Percentiles rank a stretch among this genome's conserved stretches.
phyloP scores from a whole-genome alignment of 2,797 vertebrate species.

The Naso thynnoides region DNA sequence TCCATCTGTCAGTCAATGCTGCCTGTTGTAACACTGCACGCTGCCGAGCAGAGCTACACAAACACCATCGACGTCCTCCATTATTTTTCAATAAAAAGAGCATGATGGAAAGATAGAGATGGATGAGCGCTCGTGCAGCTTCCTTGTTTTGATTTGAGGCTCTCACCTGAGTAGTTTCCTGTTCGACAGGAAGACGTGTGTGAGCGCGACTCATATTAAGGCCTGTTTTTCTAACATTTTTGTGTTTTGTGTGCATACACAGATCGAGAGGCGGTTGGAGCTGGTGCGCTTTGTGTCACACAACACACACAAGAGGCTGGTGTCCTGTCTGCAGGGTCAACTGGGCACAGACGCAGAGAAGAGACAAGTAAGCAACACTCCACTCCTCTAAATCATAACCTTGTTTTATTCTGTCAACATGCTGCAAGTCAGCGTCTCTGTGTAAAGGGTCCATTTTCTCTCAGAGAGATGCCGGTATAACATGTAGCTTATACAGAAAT shows the following conservation, averaged over 20 bases:
- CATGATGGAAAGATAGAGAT: constrained; percentile 18
- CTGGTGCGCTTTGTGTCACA: constrained; percentile 91
- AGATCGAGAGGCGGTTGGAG: constrained; percentile 96
- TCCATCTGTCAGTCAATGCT: constrained; percentile 38
- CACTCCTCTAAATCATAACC: neutral
- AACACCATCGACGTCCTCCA: constrained; percentile 18
- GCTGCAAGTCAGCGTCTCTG: neutral
- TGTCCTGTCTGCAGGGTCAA: constrained; percentile 92
- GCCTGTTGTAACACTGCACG: constrained; percentile 1
- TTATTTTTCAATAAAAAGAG: constrained; percentile 32
- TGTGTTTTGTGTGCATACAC: constrained; percentile 3
- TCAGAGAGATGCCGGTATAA: neutral
- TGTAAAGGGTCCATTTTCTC: neutral
- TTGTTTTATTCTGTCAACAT: neutral
- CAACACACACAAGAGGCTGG: constrained; percentile 91
- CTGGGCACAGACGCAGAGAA: constrained; percentile 91
- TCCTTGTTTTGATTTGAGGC: constrained; percentile 46
- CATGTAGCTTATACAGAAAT: constrained; percentile 11
- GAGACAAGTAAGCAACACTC: constrained; percentile 89
- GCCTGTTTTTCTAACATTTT: neutral
- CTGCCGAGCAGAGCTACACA: constrained; percentile 17
- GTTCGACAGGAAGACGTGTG: constrained; percentile 21
- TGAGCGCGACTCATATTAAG: neutral
- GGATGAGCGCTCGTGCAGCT: constrained; percentile 9
- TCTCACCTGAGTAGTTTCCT: constrained; percentile 36